Conservation (phyloP, 1,140 invertebrate genomes). For the Lethrus apterus region DNA sequence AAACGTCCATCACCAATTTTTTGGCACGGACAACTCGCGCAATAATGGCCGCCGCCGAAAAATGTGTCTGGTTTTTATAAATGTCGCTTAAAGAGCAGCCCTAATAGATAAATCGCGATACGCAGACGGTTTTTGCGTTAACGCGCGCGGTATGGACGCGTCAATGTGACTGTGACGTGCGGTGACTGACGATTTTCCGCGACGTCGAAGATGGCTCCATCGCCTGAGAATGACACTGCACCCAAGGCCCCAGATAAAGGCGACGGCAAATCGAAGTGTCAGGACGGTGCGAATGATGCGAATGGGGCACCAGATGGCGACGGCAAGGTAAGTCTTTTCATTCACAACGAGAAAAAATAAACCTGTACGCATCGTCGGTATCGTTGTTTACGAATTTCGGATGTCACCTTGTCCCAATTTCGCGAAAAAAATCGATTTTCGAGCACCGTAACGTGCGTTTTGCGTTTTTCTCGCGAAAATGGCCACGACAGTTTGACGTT, state of each 20-base stretch:
- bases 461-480: slow-evolving; percentile 8
- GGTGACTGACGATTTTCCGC: slow-evolving; percentile 8
- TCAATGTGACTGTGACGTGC: slow-evolving; percentile 1
- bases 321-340: slow-evolving; percentile 1
- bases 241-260: slow-evolving; percentile 59
- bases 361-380: slow-evolving; percentile 1
- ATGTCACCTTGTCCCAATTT: slow-evolving; percentile 1
- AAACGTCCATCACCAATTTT: too few relatives aligned
- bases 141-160: background rate
- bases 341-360: background rate
- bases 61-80: too few relatives aligned
- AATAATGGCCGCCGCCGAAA: too few relatives aligned
- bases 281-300: background rate
- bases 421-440: slow-evolving; percentile 18
- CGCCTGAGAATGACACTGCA: slow-evolving; percentile 61
- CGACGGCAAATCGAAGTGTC: slow-evolving; percentile 31
- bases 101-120: too few relatives aligned
- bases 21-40: too few relatives aligned
- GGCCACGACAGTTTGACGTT: slow-evolving; percentile 6
- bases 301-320: background rate
- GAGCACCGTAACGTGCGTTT: slow-evolving; percentile 11
- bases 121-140: background rate
- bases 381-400: background rate
- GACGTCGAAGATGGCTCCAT: slow-evolving; percentile 57
- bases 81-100: slow-evolving; percentile 7